Base-by-base conservation (phyloP, 2,113 vertebrate species). In the Tretioscincus oriximinensis region DNA sequence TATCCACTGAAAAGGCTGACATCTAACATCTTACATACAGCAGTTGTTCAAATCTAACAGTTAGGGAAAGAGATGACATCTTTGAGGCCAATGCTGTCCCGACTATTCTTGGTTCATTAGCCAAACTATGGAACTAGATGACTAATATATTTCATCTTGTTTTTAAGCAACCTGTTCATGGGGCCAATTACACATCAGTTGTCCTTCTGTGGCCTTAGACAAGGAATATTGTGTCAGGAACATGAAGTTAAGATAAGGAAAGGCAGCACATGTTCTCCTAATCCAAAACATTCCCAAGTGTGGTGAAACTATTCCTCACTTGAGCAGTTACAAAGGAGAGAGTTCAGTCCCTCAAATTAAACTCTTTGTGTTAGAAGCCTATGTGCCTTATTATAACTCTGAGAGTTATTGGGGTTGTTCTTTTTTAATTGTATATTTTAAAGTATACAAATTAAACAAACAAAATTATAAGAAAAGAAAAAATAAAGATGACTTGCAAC, bases 161-260 rank as follows among this genome's bases (percentile, higher is more conserved):
- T 28, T 35, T 64, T 63, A 64, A 76, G 74, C 31, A 41, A 21
- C 12, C 16, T 35, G 41, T 9, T 76, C 74, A 47, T 76, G 24
- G 26, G 47, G 47, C 35, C 16, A 26, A 5, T 64, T n/a, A 65
- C 20, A n/a, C 47, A 65, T 60, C 41, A 21, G 16, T 26, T 6
- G 35, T 47, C 16, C 41, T 76, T 49, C n/a, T 21, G 20, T 64
- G 26, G n/a, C 22, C 49, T 29, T 58, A 24, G n/a, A 74, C 54
- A 61, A 31, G 29, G 73, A 63, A 47, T 76, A 65, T 65, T 65
- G 14, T 76, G 75, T 63, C 60, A 76, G 21, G 60, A 76, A 76
- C 58, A n/a, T 10, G 31, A 7, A 76, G 73, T 63, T 63, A 41
- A 63, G 73, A 76, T 76, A 76, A 76, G 16, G 8, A 20, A 41